Evolutionary conservation across 2,888 invertebrate genomes (phyloP).

Genomic region (Tetragonisca angustula): DNA sequence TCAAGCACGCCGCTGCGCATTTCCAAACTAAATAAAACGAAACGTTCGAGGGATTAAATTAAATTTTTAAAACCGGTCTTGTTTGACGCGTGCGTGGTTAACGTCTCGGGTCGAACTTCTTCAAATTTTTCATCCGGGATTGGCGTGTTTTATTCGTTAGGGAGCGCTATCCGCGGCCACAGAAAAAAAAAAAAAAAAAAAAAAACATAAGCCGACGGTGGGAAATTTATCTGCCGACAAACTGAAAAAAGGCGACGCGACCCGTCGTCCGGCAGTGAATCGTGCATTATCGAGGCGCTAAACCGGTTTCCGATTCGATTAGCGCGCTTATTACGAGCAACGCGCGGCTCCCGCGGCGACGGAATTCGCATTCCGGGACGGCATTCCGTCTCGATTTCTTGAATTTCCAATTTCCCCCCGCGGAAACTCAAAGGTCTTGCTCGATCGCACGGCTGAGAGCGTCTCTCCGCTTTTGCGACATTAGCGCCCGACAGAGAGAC

Average conservation of each 20-base stretch:
- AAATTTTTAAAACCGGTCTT: too few relatives aligned
- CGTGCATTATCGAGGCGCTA: not conserved
- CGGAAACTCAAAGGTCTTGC: not conserved
- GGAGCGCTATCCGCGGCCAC: not conserved
- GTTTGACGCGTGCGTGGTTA: too few relatives aligned
- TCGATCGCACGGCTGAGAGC: not conserved
- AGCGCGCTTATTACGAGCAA: conserved; percentile 3
- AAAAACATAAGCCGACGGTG: not conserved
- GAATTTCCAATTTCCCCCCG: not conserved
- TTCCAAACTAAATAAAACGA: too few relatives aligned
- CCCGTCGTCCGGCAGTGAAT: conserved; percentile 21
- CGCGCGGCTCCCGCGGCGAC: not conserved
- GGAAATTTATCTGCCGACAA: not conserved
- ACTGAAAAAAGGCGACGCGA: not conserved
- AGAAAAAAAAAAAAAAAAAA: too few relatives aligned
- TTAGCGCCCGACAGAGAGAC: not conserved
- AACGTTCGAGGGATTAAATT: too few relatives aligned
- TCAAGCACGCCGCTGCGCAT: too few relatives aligned
- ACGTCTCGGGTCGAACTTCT: too few relatives aligned
- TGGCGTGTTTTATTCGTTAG: not conserved
- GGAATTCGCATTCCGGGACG: not conserved
- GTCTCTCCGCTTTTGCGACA: not conserved
- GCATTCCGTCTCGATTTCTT: not conserved
- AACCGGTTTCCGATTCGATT: conserved; percentile 8
- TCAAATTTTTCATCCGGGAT: too few relatives aligned